Percentiles rank a stretch among this genome's conserved stretches.
phyloP scores from a whole-genome alignment of 1,140 invertebrate genomes.

The Pantala flavescens region DNA sequence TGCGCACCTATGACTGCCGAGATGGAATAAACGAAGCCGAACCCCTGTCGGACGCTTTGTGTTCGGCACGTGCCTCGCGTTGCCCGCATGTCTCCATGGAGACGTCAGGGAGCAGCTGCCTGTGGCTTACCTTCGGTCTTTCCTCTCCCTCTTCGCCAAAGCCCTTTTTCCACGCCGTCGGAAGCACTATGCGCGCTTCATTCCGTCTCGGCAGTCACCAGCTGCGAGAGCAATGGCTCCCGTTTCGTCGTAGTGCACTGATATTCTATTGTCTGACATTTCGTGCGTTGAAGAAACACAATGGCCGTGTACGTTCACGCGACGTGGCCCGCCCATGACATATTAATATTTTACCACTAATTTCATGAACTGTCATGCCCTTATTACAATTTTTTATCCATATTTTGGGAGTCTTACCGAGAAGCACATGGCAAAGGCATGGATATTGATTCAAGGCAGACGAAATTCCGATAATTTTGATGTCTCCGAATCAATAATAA shows the following conservation, averaged over 20 bases:
- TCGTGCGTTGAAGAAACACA: conserved; percentile 15
- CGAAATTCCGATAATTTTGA: conserved; percentile 26
- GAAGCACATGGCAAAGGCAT: conserved; percentile 24
- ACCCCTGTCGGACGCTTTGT: background rate
- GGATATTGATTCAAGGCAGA: conserved; percentile 24
- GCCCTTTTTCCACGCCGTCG: background rate
- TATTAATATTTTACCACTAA: background rate
- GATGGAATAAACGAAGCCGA: conserved; percentile 13
- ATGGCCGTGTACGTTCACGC: conserved; percentile 15
- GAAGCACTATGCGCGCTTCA: conserved; percentile 14
- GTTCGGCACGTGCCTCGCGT: background rate
- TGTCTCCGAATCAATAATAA: conserved; percentile 24
- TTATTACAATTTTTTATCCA: conserved; percentile 4
- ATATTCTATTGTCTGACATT: conserved; percentile 23
- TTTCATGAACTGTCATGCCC: conserved; percentile 19
- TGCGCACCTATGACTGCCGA: conserved; percentile 21
- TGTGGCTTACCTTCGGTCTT: background rate
- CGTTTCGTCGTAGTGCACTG: conserved; percentile 14
- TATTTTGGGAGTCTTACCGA: conserved; percentile 11
- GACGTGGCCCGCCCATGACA: background rate
- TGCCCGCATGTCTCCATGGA: background rate
- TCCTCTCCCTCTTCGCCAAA: conserved; percentile 11
- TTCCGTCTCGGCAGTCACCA: conserved; percentile 19
- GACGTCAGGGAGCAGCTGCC: background rate
- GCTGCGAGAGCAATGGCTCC: conserved; percentile 22